phyloP scores from a whole-genome alignment of 2,113 vertebrate genomes.

The Uria lomvia region DNA sequence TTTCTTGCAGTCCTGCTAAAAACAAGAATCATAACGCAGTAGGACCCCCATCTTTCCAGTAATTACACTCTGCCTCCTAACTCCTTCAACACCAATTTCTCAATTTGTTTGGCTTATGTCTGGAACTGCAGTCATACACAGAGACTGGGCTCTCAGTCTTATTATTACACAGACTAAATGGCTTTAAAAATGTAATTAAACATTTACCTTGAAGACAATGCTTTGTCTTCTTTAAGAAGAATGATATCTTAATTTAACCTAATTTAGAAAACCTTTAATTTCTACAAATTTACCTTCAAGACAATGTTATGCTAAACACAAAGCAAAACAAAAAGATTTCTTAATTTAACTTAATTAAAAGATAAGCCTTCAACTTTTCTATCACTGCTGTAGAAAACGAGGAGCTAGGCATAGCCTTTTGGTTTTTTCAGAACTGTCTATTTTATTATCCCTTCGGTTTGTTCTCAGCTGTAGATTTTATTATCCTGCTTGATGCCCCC shows the following conservation, averaged over 20 bases:
- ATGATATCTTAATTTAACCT: slow-evolving; percentile 34
- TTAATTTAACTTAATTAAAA: slow-evolving; percentile 54
- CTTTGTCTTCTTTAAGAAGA: slow-evolving; percentile 35
- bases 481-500: slow-evolving; percentile 3
- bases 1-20: slow-evolving; percentile 45
- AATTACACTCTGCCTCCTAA: slow-evolving; percentile 37
- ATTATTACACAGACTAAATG: neutral
- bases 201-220: slow-evolving; percentile 35
- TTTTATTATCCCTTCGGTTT: neutral
- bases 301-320: neutral
- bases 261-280: slow-evolving; percentile 18
- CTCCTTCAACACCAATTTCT: slow-evolving; percentile 18
- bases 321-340: slow-evolving; percentile 19
- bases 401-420: neutral
- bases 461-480: neutral
- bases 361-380: slow-evolving; percentile 30
- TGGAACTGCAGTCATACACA: neutral
- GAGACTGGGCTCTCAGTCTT: neutral
- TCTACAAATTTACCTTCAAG: slow-evolving; percentile 15
- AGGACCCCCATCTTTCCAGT: neutral
- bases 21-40: neutral
- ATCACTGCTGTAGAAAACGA: neutral
- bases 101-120: neutral
- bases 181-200: slow-evolving; percentile 47
- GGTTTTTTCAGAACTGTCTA: neutral